Evolutionary conservation across 2,797 vertebrate genomes (phyloP).

Genomic region (Anolis apletophallus): DNA sequence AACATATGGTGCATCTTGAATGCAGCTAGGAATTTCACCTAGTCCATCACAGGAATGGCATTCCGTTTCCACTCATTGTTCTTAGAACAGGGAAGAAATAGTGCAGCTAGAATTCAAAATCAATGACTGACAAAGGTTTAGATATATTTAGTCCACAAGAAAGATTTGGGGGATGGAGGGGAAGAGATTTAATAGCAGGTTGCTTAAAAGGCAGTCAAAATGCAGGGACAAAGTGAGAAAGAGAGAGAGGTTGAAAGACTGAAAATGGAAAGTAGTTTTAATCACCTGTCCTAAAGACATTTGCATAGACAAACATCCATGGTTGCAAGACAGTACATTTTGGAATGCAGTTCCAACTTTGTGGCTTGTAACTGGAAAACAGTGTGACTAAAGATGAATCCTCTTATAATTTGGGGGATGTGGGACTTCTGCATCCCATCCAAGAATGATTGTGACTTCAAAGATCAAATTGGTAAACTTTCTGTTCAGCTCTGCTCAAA

Average conservation of each 20-base stretch:
- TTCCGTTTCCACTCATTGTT: slow-evolving; percentile 12
- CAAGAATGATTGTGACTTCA: not conserved
- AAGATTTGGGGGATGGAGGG: not conserved
- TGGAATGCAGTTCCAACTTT: not conserved
- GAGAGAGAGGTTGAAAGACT: not conserved
- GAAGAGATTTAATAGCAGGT: slow-evolving; percentile 16
- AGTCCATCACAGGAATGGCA: slow-evolving; percentile 2
- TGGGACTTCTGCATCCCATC: not conserved
- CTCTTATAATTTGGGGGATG: not conserved
- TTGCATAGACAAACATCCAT: not conserved
- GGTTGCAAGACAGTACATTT: not conserved
- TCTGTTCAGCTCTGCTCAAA: not conserved
- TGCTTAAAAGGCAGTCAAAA: slow-evolving; percentile 3
- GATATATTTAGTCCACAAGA: slow-evolving; percentile 23
- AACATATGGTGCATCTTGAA: not conserved
- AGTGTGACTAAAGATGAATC: not conserved
- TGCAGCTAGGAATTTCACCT: not conserved
- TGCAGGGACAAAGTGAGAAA: not conserved
- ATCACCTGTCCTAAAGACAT: not conserved
- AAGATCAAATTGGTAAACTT: not conserved
- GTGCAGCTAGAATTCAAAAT: slow-evolving; percentile 20
- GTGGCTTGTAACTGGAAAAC: too few species aligned
- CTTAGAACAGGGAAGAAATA: slow-evolving; percentile 7
- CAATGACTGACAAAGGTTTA: slow-evolving; percentile 2
- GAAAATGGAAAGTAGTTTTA: not conserved